Percentiles rank a stretch among this genome's conserved stretches.
Evolutionary conservation across 1,140 invertebrate genomes (phyloP).

Genomic region (Melanaphis sacchari): DNA sequence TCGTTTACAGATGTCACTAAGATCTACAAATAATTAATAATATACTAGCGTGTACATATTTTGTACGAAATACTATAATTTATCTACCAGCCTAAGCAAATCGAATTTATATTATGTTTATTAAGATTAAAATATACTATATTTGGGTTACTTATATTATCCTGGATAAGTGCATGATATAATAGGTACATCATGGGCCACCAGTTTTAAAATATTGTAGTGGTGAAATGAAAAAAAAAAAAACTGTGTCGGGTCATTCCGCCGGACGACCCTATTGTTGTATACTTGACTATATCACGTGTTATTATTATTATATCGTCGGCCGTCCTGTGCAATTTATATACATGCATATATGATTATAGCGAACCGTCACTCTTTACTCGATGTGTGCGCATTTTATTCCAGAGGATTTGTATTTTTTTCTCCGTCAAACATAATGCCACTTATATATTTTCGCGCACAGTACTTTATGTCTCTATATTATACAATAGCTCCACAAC

Average conservation of each 20-base stretch:
- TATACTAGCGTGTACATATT: too few species aligned
- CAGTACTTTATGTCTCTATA: neutral
- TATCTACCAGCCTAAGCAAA: too few species aligned
- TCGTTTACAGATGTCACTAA: neutral
- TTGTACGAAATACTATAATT: too few species aligned
- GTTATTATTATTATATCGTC: neutral
- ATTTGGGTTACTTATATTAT: neutral
- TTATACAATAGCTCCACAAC: too few species aligned
- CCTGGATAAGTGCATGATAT: neutral
- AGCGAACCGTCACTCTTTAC: neutral
- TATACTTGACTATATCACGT: neutral
- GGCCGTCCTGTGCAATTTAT: neutral
- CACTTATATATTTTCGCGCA: neutral
- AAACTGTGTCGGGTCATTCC: neutral
- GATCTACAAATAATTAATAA: neutral
- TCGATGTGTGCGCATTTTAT: neutral
- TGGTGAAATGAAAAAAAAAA: conserved; percentile 2
- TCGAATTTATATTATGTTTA: too few species aligned
- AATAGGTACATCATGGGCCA: neutral
- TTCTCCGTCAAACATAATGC: neutral
- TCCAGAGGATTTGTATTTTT: neutral
- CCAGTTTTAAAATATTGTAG: neutral
- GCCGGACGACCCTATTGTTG: neutral
- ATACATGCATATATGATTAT: neutral
- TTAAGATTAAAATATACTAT: too few species aligned